Evolutionary conservation across 2,113 vertebrate genomes (phyloP).

Genomic region (Todiramphus chloris): DNA sequence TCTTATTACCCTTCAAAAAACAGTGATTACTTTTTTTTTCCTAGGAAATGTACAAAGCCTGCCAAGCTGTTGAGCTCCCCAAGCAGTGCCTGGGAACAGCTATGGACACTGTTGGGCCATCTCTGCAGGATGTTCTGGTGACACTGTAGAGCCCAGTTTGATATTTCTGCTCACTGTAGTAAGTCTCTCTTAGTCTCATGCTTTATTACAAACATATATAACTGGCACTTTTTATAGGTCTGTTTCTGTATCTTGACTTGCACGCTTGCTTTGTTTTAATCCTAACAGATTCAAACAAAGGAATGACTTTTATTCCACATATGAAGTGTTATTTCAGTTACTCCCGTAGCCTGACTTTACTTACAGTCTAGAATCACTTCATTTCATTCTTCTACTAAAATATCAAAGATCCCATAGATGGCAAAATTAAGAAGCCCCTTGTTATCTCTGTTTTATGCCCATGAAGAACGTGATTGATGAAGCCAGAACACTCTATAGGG

Average conservation of each 20-base stretch:
- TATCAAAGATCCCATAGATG: not conserved
- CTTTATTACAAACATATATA: not conserved
- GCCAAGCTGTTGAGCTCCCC: not conserved
- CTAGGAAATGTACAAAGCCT: not conserved
- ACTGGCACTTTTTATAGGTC: not conserved
- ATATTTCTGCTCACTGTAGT: not conserved
- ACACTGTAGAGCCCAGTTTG: not conserved
- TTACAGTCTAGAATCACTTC: not conserved
- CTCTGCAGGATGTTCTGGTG: not conserved
- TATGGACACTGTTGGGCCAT: not conserved
- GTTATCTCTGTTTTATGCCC: not conserved
- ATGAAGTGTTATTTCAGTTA: not conserved
- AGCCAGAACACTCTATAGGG: rapidly evolving
- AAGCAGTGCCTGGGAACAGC: not conserved
- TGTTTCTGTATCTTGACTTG: not conserved
- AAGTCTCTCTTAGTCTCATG: not conserved
- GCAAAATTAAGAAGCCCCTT: not conserved
- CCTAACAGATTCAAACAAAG: not conserved
- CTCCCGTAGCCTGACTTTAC: not conserved
- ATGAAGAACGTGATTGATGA: not conserved
- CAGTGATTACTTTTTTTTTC: too few relatives aligned
- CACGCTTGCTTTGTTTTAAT: not conserved
- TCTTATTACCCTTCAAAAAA: not conserved
- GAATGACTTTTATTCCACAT: not conserved
- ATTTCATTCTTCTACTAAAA: not conserved